Base-by-base conservation (phyloP, 1,140 invertebrate genomes). In the Pogonomyrmex californicus region DNA sequence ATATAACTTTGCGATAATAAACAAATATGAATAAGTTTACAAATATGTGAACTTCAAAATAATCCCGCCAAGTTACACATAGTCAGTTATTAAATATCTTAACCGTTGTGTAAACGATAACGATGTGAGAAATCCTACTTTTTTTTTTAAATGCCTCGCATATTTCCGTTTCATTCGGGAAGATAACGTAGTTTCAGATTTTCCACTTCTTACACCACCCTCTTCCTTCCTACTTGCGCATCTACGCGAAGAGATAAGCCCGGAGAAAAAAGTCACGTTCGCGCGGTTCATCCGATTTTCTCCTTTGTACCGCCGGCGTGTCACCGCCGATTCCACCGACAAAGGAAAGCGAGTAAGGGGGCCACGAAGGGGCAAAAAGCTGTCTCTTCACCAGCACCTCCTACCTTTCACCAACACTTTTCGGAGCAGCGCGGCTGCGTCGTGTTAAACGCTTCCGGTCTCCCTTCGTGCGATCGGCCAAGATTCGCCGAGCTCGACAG, bases 401-500 rank as follows among this genome's bases (percentile, higher is more conserved):
- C 23, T n/a, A n/a, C 23, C 23, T 23, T 23, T 23, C 23, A 23
- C 6, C 56, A 56, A 70, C 49, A 73, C 70, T 73, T 73, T 36
- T 78, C 10, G 17, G 17, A 30, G 54, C 54, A 30, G 10, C 6
- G 41, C 1, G 73, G 70, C n/a, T 12, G 23, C 76, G 41, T 58
- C 76, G 60, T 70, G 75, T 47, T 79, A 83, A 83, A 83, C 79
- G 75, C 60, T 79, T 65, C 70, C 58, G 73, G 47, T 56, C 73
- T 56, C 73, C 60, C 62, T 47, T 23, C 77, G 49, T 9, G 47
- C 63, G 77, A 81, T 82, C 54, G 54, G 47, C 81, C 88, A 88
- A 88, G 65, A 71, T 88, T 88, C 88, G 82, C 77, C 71, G 88
- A 62, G 83, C 87, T 87, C 87, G 93, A 87, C 87, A 93, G 94